A percentile compares a stretch with the other conserved stretches of the same genome.
phyloP scores from a whole-genome alignment of 2,888 invertebrate genomes.

The Minunthozetes semirufus region DNA sequence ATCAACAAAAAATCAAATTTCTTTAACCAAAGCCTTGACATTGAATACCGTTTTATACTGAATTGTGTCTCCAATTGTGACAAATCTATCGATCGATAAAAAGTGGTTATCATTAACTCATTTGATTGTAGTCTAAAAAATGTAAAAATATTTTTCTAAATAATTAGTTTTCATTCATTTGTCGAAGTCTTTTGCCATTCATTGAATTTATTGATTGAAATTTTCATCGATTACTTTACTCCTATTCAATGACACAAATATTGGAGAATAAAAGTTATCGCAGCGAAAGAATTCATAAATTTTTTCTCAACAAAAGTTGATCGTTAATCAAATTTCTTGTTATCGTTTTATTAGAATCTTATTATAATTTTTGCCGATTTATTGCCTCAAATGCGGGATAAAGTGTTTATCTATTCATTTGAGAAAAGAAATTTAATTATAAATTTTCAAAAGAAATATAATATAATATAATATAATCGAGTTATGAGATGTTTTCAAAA shows the following conservation, averaged over 20 bases:
- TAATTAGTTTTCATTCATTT: no score
- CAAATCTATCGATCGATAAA: no score
- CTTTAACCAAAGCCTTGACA: background rate
- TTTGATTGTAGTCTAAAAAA: no score
- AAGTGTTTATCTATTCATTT: slow-evolving; percentile 5
- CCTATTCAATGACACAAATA: background rate
- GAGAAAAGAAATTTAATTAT: slow-evolving; percentile 19
- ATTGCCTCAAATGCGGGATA: background rate
- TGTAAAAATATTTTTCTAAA: no score
- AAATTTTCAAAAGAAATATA: slow-evolving; percentile 8
- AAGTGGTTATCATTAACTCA: no score
- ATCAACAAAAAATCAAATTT: background rate
- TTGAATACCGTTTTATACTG: no score
- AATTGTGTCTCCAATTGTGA: no score
- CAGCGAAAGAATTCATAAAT: background rate
- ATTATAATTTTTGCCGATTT: slow-evolving; percentile 24
- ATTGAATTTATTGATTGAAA: background rate
- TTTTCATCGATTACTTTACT: background rate
- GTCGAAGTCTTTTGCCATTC: background rate
- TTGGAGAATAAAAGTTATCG: background rate
- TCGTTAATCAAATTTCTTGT: slow-evolving; percentile 21
- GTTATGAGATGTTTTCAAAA: slow-evolving; percentile 12
- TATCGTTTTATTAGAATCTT: slow-evolving; percentile 19
- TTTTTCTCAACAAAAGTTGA: background rate
- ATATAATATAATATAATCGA: background rate